Evolutionary conservation across 2,888 invertebrate species (phyloP).

Genomic region (Malachius bipustulatus): DNA sequence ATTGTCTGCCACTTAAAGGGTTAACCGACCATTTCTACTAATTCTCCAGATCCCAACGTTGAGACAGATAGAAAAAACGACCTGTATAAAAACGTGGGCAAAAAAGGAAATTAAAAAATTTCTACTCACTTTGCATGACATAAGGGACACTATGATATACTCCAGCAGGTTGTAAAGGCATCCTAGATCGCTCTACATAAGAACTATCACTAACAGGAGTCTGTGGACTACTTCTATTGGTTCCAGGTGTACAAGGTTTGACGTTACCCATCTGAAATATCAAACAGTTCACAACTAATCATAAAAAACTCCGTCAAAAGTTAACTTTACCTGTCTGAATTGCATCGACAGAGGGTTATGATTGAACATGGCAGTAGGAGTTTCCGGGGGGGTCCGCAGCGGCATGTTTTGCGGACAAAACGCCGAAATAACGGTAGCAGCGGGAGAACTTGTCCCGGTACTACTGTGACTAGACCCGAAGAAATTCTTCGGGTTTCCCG

Average conservation of each 20-base stretch:
- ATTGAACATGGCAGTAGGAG: constrained; percentile 29
- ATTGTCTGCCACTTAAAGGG: too few relatives aligned
- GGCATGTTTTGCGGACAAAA: constrained; percentile 27
- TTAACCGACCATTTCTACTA: too few relatives aligned
- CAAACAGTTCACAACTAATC: constrained; percentile 1
- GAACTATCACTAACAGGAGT: constrained; percentile 33
- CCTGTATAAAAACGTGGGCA: too few relatives aligned
- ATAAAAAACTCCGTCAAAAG: neutral
- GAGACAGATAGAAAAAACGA: too few relatives aligned
- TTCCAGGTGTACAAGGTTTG: constrained; percentile 24
- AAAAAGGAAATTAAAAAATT: too few relatives aligned
- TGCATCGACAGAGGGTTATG: constrained; percentile 29
- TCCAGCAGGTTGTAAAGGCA: constrained; percentile 27
- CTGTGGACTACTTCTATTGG: constrained; percentile 33
- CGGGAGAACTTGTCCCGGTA: constrained; percentile 35
- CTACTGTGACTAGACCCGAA: constrained; percentile 33
- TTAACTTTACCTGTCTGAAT: constrained; percentile 33
- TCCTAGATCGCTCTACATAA: constrained; percentile 30
- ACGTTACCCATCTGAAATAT: constrained; percentile 22
- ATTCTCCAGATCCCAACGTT: too few relatives aligned
- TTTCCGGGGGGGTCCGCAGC: constrained; percentile 33
- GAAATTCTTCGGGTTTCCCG: too few relatives aligned
- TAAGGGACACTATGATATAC: constrained; percentile 35
- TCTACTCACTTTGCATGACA: constrained; percentile 32
- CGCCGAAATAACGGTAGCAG: constrained; percentile 32